Evolutionary conservation across 2,113 vertebrate genomes (phyloP), one percentile per base, ranked within the genome.

Genomic region (Nematolebias whitei): DNA sequence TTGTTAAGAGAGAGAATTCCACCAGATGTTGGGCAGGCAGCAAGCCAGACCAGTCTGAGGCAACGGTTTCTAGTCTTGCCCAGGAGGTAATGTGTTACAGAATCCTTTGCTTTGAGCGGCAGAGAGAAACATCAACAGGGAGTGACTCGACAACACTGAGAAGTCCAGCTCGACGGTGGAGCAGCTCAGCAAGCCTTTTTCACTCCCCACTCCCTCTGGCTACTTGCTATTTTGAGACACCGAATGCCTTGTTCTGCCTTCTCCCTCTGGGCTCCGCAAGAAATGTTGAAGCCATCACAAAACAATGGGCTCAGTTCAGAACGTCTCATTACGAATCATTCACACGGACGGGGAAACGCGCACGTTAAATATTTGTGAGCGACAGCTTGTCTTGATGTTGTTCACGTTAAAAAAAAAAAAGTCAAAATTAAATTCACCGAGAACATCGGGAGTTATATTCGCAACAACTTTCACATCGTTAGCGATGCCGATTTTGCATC

Each of bases 191-290:
- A 7, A 55, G 58, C 38, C 59, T 54, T 67, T 67, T 80, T 71
- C 63, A 75, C 69, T 79, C 76, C 44, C 71, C 69, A 74, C 70
- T 79, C 80, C 86, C 88, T 77, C 74, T 70, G 84, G 88, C 81
- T 19, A 79, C 71, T 67, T 74, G 79, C 87, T 90, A 89, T 90
- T 91, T 87, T 81, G 71, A 81, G 82, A 82, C 67, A 84, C 71
- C 32, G 12, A 23, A 79, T 57, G 78, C 78, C 86, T 87, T 81
- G 79, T 84, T 84, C 76, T 76, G 62, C 60, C 68, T 52, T 51
- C 72, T 80, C 79, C 72, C 76, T 78, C 51, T 40, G 74, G 87
- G 63, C 55, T 76, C 82, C 60, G 43, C 20, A 12, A 68, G 76
- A 79, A 76, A 59, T 58, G 70, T 74, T 69, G 67, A 79, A 54